Conservation (phyloP, 1,140 invertebrate species). For the Melanaphis sacchari region DNA sequence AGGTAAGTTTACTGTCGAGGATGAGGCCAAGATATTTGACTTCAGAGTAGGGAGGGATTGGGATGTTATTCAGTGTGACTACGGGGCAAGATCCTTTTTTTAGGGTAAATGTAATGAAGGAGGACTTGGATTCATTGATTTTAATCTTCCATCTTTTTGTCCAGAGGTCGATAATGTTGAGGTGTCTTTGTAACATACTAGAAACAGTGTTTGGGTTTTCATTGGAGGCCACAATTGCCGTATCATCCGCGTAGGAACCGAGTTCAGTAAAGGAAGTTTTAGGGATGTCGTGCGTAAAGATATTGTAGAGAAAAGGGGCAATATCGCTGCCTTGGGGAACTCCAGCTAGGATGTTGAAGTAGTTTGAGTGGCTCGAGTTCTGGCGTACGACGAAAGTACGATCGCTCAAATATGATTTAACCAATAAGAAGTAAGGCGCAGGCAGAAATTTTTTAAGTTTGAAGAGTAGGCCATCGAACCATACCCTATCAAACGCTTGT, state of each 20-base stretch:
- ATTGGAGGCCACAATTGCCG: too few species aligned
- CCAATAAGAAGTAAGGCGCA: background rate
- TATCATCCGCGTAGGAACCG: too few species aligned
- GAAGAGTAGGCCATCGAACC: background rate
- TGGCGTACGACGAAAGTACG: background rate
- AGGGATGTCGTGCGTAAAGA: background rate
- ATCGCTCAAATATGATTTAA: background rate
- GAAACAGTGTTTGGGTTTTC: too few species aligned
- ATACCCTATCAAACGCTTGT: background rate
- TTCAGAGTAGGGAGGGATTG: background rate
- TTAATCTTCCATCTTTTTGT: too few species aligned
- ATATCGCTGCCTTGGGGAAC: background rate
- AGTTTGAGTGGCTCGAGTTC: background rate
- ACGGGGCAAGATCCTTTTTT: background rate
- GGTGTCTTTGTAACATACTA: too few species aligned
- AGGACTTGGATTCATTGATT: background rate
- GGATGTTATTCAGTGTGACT: background rate
- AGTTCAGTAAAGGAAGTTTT: background rate
- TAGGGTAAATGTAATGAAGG: background rate
- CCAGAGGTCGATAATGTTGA: too few species aligned
- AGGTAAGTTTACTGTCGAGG: background rate
- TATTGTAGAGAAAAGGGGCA: background rate
- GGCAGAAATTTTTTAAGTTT: background rate
- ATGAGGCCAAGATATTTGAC: too few species aligned
- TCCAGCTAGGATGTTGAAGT: background rate